Evolutionary conservation across 2,113 vertebrate species (phyloP), one percentile per base, ranked within the genome.

Genomic region (Lepus timidus): DNA sequence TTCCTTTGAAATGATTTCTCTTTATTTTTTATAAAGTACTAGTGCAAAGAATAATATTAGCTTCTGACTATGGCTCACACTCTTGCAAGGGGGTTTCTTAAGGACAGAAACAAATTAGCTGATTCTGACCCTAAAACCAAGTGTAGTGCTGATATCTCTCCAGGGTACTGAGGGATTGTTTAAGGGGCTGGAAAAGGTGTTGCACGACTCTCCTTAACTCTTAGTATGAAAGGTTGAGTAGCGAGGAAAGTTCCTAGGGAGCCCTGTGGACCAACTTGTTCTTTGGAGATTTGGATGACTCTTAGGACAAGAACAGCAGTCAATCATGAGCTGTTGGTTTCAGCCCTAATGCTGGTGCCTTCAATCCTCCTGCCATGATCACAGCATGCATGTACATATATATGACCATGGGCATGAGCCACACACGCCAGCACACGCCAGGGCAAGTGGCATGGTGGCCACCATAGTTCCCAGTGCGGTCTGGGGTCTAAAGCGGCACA

Each of bases 111-210:
- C 68, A 92, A 61, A 83, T 68, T 88, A 88, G 23, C 92, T 88
- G 96, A 31, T 92, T 94, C 78, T 9, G 74, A 88, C 55, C 61
- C 23, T 75, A 90, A 94, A 96, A 67, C 88, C 95, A 95, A 84
- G 88, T 95, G 74, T 1, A 75, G 71, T 12, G 17, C 87, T 83
- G 39, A 83, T 79, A n/a, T 58, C 83, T 95, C 73, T 65, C 91
- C 79, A 85, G 65, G 33, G 20, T 36, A 79, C 68, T 70, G 25
- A 96, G 93, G 73, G 71, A 70, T 95, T 94, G 91, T 96, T 95
- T 91, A 88, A 91, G 27, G 95, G 67, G 36, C 84, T 52, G 78
- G 55, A 61, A 31, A 96, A 96, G 52, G 97, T 85, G 95, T 93
- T 90, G 58, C 23, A 49, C 51, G 27, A 3, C 88, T 91, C 44